Base-by-base conservation (phyloP, 2,797 vertebrate genomes). In the Euphonia xanthogaster region DNA sequence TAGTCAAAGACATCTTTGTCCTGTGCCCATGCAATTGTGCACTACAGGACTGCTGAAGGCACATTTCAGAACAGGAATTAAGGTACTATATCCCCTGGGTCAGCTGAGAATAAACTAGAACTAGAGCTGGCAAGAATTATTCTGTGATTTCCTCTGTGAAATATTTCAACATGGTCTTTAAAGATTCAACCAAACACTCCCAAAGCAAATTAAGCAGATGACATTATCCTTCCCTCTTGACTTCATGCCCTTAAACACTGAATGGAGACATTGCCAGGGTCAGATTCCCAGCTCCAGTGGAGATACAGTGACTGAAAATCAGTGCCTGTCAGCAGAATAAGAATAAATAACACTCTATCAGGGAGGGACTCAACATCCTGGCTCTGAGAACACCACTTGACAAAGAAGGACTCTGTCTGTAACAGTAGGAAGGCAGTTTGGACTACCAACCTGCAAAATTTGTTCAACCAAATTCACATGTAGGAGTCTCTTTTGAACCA, bases 191-290 rank as follows among this genome's bases (percentile, higher is more conserved):
- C 78, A 89, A 96, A 91, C 57, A 55, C 74, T 93, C 90, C 88
- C 58, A 81, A 78, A 92, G 88, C 73, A 93, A 94, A 94, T 94
- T 86, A 95, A 75, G 83, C 58, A 81, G 85, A 86, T 66, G 83
- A 88, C 48, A 94, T 90, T 78, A 92, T 55, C 90, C 76, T 94
- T 90, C 93, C 44, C 55, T 91, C 80, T 93, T 95, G 86, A 95
- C 92, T 95, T 90, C 14, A 47, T 53, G 66, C 62, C 86, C 89
- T 73, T 75, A 92, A 88, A 94, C 63, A 65, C 2, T 47, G 68
- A 90, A 73, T 39, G 70, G 66, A 94, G 82, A 68, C 47, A 31
- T 17, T 40, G 47, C 73, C 66, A 88, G 93, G 76, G 70, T 90
- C 72, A 78, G 66, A 90, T 63, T 92, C 70, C 66, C 88, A 92